phyloP scores from a whole-genome alignment of 2,797 vertebrate genomes.

The Gadopsis bispinosus region DNA sequence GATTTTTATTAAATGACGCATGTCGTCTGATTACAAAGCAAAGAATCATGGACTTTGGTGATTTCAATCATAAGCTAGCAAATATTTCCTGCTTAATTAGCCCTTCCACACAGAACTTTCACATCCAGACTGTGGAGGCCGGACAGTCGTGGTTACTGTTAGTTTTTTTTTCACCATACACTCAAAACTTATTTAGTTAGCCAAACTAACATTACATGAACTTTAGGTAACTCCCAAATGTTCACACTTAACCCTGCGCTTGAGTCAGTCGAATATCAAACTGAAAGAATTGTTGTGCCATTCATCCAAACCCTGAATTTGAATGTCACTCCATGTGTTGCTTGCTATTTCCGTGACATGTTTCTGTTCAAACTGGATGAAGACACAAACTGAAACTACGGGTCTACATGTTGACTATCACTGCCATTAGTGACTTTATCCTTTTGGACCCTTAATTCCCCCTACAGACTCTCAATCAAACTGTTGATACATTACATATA shows the following conservation, averaged over 20 bases:
- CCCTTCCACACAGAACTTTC: background rate
- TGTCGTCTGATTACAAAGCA: background rate
- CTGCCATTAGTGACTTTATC: background rate
- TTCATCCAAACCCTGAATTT: background rate
- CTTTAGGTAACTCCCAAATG: background rate
- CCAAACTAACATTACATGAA: background rate
- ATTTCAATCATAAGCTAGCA: background rate
- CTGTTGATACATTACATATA: too few species aligned
- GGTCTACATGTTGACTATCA: background rate
- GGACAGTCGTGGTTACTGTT: background rate
- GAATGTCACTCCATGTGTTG: background rate
- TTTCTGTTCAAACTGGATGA: background rate
- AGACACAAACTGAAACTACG: background rate
- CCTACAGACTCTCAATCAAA: background rate
- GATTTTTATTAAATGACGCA: background rate
- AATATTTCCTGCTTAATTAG: too few species aligned
- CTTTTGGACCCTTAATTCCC: background rate
- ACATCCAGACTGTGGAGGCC: background rate
- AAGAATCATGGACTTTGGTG: background rate
- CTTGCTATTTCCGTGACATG: background rate
- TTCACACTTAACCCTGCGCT: too few species aligned
- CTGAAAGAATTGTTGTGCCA: background rate
- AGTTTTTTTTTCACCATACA: background rate
- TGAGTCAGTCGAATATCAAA: background rate
- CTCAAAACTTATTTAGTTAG: background rate